These are phyloP conservation scores for Diachrysia chrysitis DNA, from an alignment of 2,888 invertebrate species.

Conservation along the genomic window DNA sequence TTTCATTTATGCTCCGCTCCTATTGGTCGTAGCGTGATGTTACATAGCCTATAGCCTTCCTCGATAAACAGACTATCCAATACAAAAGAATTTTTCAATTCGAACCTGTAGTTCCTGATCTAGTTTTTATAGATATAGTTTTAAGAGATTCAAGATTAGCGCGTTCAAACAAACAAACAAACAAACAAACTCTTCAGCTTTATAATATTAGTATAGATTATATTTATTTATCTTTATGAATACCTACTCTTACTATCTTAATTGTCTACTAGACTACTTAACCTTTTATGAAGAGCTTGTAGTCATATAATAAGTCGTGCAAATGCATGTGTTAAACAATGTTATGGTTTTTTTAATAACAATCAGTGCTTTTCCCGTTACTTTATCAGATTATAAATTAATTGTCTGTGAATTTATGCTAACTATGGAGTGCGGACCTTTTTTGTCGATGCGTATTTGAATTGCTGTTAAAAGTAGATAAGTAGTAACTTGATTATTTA, in stretches of 20 bases:
- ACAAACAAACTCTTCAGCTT: too few relatives aligned
- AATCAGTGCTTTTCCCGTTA: not conserved
- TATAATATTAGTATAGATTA: too few relatives aligned
- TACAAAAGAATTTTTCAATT: too few relatives aligned
- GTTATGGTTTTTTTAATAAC: not conserved
- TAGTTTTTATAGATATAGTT: too few relatives aligned
- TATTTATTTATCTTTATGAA: not conserved
- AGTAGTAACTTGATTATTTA: not conserved
- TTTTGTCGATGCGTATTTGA: not conserved
- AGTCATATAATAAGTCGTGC: not conserved
- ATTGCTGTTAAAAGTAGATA: not conserved
- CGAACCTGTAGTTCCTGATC: too few relatives aligned
- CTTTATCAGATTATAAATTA: conserved; percentile 1
- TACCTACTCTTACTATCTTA: not conserved
- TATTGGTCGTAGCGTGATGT: too few relatives aligned
- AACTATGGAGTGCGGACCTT: not conserved
- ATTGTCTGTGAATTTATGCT: conserved; percentile 3
- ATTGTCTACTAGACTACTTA: not conserved
- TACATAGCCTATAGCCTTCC: too few relatives aligned
- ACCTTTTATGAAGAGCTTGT: not conserved
- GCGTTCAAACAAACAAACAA: too few relatives aligned
- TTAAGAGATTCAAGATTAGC: too few relatives aligned
- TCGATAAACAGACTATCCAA: too few relatives aligned
- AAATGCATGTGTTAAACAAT: not conserved
- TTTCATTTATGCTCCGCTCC: too few relatives aligned